Base-by-base conservation (phyloP, 1,140 invertebrate species). In the Drosophila guanche region DNA sequence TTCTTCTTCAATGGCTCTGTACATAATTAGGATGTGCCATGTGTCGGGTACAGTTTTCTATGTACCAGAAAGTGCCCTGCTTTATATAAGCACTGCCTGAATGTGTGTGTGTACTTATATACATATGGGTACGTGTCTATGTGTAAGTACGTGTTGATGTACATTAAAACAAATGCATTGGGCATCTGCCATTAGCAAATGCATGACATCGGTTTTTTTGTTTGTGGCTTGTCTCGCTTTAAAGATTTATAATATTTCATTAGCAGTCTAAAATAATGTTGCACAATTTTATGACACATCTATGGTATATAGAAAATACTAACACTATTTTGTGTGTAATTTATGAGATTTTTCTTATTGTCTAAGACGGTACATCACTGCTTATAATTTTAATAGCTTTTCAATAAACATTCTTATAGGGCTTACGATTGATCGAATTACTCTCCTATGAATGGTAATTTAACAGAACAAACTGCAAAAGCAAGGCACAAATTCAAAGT, bases 11-110 rank as follows among this genome's bases (percentile, higher is more conserved):
- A 40, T 4, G 52, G 27, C 25, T 43, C 67, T 81, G 83, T 86
- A 86, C 65, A 86, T 86, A 86, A 86, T 86, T 86, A 88, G 62
- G 75, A 76, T 67, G 65, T 45, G 80, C 59, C 71, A 63, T 47
- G 68, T 70, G 61, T 47, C 61, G 57, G 57, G 83, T 85, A 85
- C 83, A 85, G 81, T 85, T 88, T 74, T 77, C 81, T 78, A 86
- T 86, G 53, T 86, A 86, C 65, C 45, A 56, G 46, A 81, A 76
- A 86, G 69, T 67, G 57, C 67, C 46, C 65, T 52, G 63, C 70
- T 60, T 59, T 65, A 60, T 43, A 48, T 51, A 58, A 33, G 48
- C 20, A 14, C 25, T 48, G 8, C 10, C 7, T 46, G 27, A 55
- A 23, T 65, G 67, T 29, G 43, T 60, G 40, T 40, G 25, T 10